These are phyloP conservation scores for Gasterosteus aculeatus DNA, from an alignment of 2,113 vertebrate species.

Conservation along the genomic window DNA sequence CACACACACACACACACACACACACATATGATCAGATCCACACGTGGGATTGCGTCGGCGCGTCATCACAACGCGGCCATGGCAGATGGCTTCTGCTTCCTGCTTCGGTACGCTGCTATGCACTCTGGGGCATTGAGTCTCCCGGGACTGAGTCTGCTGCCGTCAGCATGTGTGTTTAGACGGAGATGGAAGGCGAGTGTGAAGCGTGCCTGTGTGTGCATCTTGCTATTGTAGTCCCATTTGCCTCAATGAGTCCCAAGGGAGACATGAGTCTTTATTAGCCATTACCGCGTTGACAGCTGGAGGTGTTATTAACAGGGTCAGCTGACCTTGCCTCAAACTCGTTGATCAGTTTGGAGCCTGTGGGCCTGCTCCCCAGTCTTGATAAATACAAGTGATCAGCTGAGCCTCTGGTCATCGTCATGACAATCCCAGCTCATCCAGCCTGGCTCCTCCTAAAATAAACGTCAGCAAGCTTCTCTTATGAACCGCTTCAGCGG, in stretches of 20 bases:
- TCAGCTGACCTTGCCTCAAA: neutral
- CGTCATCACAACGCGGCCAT: slow-evolving; percentile 19
- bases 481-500: neutral
- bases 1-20: neutral
- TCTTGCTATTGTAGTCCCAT: slow-evolving; percentile 16
- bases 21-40: fast-evolving
- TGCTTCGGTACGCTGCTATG: slow-evolving; percentile 66
- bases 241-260: slow-evolving; percentile 56
- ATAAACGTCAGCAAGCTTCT: neutral
- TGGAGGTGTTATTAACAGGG: slow-evolving; percentile 16
- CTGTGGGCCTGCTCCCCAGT: neutral
- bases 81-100: slow-evolving; percentile 67
- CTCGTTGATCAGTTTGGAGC: neutral
- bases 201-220: neutral
- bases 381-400: neutral
- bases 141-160: slow-evolving; percentile 33
- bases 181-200: neutral
- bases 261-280: slow-evolving; percentile 50
- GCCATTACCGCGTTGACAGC: slow-evolving; percentile 47
- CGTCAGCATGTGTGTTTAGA: slow-evolving; percentile 32
- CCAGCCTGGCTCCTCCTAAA: neutral
- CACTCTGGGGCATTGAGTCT: slow-evolving; percentile 67
- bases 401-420: neutral
- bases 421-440: slow-evolving; percentile 6
- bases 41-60: slow-evolving; percentile 10